Base-by-base conservation (phyloP, 2,113 vertebrate species). In the Equus przewalskii region DNA sequence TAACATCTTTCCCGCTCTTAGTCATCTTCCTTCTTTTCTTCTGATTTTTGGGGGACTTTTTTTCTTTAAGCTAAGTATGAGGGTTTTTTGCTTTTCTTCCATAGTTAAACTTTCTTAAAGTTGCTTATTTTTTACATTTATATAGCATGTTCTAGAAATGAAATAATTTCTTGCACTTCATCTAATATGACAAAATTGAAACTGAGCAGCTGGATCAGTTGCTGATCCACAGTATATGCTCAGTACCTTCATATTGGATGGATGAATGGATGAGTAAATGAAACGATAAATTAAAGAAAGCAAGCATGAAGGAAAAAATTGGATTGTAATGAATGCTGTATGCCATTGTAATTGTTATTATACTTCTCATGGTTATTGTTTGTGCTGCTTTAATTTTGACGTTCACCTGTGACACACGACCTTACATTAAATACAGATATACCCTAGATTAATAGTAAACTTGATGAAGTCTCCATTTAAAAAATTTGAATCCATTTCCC, bases 1-100 rank as follows among this genome's bases (percentile, higher is more conserved):
- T 95, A 98, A 98, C 89, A 97, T 98, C 94, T 81, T 83, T 16
- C 24, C 49, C 6, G 9, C 2, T 70, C 30, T 65, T 62, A 49
- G 11, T 73, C 51, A n/a, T 33, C 75, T 95, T 67, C 58, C 19
- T 54, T 81, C 4, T 82, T 98, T 94, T 91, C 89, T 80, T 94
- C 93, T 70, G 75, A 97, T 44, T 97, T 96, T 97, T 96, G 91
- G 87, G 76, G 95, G 89, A 96, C 70, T 95, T 98, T 97, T 97
- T 97, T 94, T 70, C 95, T 98, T 96, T n/a, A 97, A 98, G 94
- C 96, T 97, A 98, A 98, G 97, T 65, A 91, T 97, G 97, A 95
- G 75, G 76, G 82, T 98, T 98, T 98, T 98, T 94, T 94, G 94
- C 64, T 97, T 98, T 94, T 13, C 3, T 9, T 97, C 85, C 94